These are phyloP conservation scores for Oceanodroma leucorhoa DNA, from an alignment of 2,797 vertebrate genomes.

Conservation along the genomic window DNA sequence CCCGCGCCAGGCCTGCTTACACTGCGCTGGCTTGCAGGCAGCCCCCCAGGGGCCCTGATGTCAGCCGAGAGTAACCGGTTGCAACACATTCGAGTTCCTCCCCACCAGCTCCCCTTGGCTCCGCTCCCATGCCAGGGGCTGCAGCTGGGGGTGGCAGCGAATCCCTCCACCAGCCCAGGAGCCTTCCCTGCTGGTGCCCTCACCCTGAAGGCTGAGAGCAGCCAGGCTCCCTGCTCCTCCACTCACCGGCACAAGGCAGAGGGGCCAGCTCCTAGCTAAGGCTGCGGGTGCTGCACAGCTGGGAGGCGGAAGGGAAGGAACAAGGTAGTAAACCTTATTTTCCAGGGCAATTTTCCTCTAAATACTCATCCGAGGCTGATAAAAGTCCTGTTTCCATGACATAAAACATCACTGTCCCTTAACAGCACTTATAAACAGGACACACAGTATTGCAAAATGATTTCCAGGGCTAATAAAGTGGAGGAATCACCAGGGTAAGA, in stretches of 20 bases:
- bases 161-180: not conserved
- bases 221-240: too few relatives aligned
- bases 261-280: not conserved
- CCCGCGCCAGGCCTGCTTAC: not conserved
- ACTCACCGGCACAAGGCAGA: not conserved
- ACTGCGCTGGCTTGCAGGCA: not conserved
- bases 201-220: not conserved
- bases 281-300: fast-evolving
- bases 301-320: not conserved
- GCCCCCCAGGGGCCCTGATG: not conserved
- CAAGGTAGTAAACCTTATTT: not conserved
- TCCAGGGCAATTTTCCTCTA: not conserved
- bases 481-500: not conserved
- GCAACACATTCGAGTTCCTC: not conserved
- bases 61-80: not conserved
- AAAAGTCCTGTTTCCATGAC: not conserved
- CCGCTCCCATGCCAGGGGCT: not conserved
- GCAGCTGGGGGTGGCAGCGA: fast-evolving
- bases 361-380: not conserved
- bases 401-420: not conserved
- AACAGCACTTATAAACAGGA: not conserved
- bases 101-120: not conserved
- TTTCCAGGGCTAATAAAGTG: not conserved
- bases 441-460: not conserved
- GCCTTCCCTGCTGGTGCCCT: not conserved